These are phyloP conservation scores for Romanogobio albipinnatus DNA, from an alignment of 2,113 vertebrate genomes.

Conservation along the genomic window DNA sequence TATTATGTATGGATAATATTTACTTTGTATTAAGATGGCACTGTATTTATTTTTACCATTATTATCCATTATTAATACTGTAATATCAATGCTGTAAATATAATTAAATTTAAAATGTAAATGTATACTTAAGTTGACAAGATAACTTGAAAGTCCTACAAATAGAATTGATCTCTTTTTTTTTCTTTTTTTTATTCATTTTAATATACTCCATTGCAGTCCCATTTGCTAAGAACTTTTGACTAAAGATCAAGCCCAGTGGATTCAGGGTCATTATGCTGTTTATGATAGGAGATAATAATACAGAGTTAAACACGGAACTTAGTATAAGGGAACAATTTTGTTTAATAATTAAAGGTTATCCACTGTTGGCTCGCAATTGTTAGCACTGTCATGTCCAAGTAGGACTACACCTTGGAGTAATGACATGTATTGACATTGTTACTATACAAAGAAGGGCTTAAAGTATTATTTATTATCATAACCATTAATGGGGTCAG, in stretches of 20 bases:
- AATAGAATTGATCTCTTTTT: neutral
- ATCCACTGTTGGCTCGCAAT: neutral
- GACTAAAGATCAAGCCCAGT: neutral
- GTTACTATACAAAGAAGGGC: neutral
- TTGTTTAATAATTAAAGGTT: slow-evolving; percentile 8
- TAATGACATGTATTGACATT: neutral
- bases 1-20: neutral
- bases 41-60: too few species aligned
- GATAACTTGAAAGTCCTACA: neutral
- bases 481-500: neutral
- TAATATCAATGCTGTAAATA: too few species aligned
- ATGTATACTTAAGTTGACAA: neutral
- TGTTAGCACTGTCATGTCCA: neutral
- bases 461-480: neutral
- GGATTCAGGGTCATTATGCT: neutral
- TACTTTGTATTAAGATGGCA: too few species aligned
- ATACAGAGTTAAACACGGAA: neutral
- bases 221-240: neutral
- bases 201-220: too few species aligned
- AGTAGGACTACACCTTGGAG: neutral
- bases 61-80: too few species aligned
- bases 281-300: neutral
- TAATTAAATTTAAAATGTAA: too few species aligned
- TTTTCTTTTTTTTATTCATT: too few species aligned
- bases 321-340: neutral